These are phyloP conservation scores for Alosa alosa DNA, from an alignment of 2,113 vertebrate species.

Conservation along the genomic window DNA sequence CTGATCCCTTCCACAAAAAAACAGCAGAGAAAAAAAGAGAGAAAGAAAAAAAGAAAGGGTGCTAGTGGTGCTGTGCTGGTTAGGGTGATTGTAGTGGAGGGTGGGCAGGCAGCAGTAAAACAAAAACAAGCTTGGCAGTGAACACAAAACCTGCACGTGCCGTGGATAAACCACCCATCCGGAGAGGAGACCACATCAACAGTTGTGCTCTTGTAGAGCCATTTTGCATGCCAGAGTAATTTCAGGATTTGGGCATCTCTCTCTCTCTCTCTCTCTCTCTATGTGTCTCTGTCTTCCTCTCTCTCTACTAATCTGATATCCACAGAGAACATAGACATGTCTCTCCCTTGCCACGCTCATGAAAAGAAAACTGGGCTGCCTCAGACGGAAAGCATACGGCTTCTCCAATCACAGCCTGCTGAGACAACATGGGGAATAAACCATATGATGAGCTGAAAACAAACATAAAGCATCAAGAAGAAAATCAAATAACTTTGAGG, in stretches of 20 bases:
- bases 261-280: conserved; percentile 3
- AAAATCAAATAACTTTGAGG: neutral
- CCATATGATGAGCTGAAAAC: neutral
- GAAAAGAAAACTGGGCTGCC: neutral
- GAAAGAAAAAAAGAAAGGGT: conserved; percentile 55
- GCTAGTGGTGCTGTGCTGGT: conserved; percentile 18
- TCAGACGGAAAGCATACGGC: neutral
- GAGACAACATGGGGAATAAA: neutral
- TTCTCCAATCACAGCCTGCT: neutral
- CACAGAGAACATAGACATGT: neutral
- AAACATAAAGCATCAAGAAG: neutral
- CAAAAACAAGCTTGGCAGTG: neutral
- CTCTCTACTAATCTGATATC: neutral
- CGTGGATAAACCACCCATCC: neutral
- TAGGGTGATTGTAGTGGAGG: neutral
- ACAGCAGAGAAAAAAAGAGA: conserved; percentile 42
- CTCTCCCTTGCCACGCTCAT: neutral
- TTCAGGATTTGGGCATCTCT: conserved; percentile 13
- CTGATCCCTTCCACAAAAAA: conserved; percentile 59
- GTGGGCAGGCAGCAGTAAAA: neutral
- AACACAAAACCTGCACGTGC: neutral
- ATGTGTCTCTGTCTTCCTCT: conserved; percentile 23
- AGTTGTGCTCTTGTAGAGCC: conserved; percentile 12
- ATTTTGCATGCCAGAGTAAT: conserved; percentile 18
- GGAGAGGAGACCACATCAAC: neutral